A percentile compares a stretch with the other conserved stretches of the same genome.
phyloP scores from a whole-genome alignment of 2,888 invertebrate species.

The Seira ritae region DNA sequence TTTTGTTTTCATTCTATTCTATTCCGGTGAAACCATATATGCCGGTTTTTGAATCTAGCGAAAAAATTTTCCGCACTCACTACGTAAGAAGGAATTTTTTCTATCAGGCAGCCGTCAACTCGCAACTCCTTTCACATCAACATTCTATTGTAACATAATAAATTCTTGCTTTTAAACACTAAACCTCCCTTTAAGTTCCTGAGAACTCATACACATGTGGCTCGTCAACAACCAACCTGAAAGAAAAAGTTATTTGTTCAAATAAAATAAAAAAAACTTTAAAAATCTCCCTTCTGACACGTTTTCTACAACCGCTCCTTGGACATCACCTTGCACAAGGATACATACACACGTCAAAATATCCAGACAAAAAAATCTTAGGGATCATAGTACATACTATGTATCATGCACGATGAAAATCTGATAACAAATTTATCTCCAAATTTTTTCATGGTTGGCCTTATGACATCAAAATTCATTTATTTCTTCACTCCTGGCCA shows the following conservation, averaged over 20 bases:
- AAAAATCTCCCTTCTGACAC: slow-evolving; percentile 7
- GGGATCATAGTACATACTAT: not conserved
- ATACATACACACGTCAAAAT: not conserved
- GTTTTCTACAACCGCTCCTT: not conserved
- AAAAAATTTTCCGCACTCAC: not conserved
- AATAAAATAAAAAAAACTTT: not conserved
- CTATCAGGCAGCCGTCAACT: not conserved
- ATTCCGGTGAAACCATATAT: no score
- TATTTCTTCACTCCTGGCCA: not conserved
- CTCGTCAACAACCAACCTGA: not conserved
- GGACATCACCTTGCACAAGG: not conserved
- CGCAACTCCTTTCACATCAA: no score
- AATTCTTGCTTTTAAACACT: no score
- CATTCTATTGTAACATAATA: no score
- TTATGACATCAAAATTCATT: not conserved
- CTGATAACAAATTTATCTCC: slow-evolving; percentile 7
- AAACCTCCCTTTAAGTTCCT: not conserved
- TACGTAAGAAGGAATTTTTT: not conserved
- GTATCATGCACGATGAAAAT: not conserved
- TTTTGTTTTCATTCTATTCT: no score
- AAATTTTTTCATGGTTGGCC: not conserved
- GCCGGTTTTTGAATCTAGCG: no score
- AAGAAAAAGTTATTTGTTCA: not conserved
- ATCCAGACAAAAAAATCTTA: not conserved
- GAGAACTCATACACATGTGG: not conserved